Base-by-base conservation (phyloP, 2,113 vertebrate genomes). In the Myodes glareolus region DNA sequence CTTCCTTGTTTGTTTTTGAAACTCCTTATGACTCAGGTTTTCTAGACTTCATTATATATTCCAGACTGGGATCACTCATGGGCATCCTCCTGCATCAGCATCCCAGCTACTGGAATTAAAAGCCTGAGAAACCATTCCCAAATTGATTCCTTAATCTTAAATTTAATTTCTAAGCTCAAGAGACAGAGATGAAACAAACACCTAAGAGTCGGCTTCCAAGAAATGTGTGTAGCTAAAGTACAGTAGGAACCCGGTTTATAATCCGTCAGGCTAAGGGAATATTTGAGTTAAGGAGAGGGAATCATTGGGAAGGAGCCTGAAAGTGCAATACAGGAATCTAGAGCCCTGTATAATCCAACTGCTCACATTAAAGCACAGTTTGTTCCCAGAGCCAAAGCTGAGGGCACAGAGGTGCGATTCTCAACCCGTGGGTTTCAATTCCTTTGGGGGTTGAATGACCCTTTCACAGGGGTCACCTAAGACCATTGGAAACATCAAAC, bases 121-220 rank as follows among this genome's bases (percentile, higher is more conserved):
- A 33, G 31, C 85, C 45, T 14, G 29, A 25, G 65, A n/a, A 52
- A 11, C 33, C 21, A 16, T 36, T n/a, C 45, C 33, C 21, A 70
- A 7, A 2, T 29, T n/a, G 17, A 3, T 81, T 21, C 47, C 61
- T 61, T 75, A 63, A 84, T 70, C 67, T 67, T 77, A 75, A 85
- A 42, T 76, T 61, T 45, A 84, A 65, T 73, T 36, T 84, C 39
- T 39, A 85, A 90, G 29, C 31, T 86, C 67, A 61, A 75, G 55
- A 97, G 78, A 70, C 11, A 67, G 23, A 63, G 29, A 70, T 36
- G 31, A 96, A 96, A 61, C 21, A 89, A 78, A 89, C 27, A 36
- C 7, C 27, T 88, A 25, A 52, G 7, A 91, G 11, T 75, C 63
- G 67, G 67, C 5, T 16, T 87, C 73, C 52, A 96, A 87, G 27